Conservation (phyloP, 2,113 vertebrate species). For the Apodemus speciosus region DNA sequence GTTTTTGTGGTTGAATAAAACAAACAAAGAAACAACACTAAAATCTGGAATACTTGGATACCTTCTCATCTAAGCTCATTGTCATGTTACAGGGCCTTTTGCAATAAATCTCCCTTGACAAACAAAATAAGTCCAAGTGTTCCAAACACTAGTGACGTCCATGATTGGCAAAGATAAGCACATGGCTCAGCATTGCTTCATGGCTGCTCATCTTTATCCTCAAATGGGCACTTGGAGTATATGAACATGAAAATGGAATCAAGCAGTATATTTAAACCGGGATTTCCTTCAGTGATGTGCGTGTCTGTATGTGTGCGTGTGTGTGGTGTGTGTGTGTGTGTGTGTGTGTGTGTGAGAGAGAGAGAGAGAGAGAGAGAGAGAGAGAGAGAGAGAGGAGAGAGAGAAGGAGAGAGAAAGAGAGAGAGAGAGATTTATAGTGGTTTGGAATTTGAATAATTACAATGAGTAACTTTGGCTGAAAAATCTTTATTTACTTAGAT, state of each 20-base stretch:
- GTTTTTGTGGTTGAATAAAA: slow-evolving; percentile 26
- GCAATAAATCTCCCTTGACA: not conserved
- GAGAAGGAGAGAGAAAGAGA: not conserved
- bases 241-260: slow-evolving; percentile 3
- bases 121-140: not conserved
- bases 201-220: slow-evolving; percentile 45
- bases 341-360: too few species aligned
- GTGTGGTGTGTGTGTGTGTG: too few species aligned
- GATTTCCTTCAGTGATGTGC: not conserved
- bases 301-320: too few species aligned
- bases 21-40: not conserved
- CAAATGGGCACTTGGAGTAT: not conserved
- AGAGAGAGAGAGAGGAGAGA: too few species aligned
- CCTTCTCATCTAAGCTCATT: slow-evolving; percentile 54
- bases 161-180: slow-evolving; percentile 30
- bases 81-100: slow-evolving; percentile 23
- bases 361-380: too few species aligned
- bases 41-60: not conserved
- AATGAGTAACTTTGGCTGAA: slow-evolving; percentile 30
- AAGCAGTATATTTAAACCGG: slow-evolving; percentile 54
- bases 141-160: slow-evolving; percentile 17
- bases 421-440: slow-evolving; percentile 6
- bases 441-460: slow-evolving; percentile 6
- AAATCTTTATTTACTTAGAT: slow-evolving; percentile 65
- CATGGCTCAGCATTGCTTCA: not conserved